Evolutionary conservation across 1,140 invertebrate genomes (phyloP), one percentile per base, ranked within the genome.

Genomic region (Pygmarrhopalites habei): DNA sequence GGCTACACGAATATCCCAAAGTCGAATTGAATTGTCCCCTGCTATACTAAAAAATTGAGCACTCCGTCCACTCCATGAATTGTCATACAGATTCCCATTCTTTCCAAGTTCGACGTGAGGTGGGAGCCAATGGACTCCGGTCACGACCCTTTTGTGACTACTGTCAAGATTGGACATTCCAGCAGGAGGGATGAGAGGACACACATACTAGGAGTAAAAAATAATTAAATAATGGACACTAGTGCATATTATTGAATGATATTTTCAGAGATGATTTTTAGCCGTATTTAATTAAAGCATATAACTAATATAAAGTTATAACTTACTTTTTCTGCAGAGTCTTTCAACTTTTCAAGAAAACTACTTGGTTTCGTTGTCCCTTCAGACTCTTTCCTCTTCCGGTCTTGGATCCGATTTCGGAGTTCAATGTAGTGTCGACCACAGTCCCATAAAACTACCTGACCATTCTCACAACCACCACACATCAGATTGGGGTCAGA

Each of bases 401-500:
- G 43, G 47, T 65, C 35, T 47, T 68, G 66, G 41, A 65, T 52
- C 39, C 41, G 52, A 19, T 47, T 53, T 17, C 57, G n/a, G 19
- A 68, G 30, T 46, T 65, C 67, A 5, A 41, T 46, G 29, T 59
- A 65, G 0, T 25, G 28, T 23, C 44, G 26, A 1, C 62, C 72
- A 4, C 80, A 74, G 68, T 81, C 79, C 79, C 79, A 81, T 29
- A 80, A 58, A 32, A 79, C 74, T 17, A 81, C 71, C 67, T 79
- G 78, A 12, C 79, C 79, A 73, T 77, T 79, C 26, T 76, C 73
- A 71, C 78, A 80, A n/a, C 79, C 79, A 32, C 78, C 79, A 58
- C 71, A 75, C 2, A 80, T 71, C 12, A 78, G 71, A 65, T 79
- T 74, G 3, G 77, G 75, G 59, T 77, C 74, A 0, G 74, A 72